A percentile compares a stretch with the other conserved stretches of the same genome.
Conservation (phyloP, 2,113 vertebrate species). For the Oncorhynchus nerka region DNA sequence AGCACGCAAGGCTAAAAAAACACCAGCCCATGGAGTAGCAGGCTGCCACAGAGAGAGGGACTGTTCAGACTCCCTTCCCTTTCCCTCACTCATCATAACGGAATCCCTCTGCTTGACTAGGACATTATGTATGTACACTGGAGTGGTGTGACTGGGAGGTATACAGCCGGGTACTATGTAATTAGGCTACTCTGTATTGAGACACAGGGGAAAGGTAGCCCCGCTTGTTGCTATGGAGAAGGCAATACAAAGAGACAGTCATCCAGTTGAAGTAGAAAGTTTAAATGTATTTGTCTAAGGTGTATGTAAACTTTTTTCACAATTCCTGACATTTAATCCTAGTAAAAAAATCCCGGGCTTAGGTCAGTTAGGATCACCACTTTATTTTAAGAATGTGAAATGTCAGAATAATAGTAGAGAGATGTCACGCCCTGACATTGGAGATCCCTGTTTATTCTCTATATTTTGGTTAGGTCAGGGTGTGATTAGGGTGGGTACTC, state of each 20-base stretch:
- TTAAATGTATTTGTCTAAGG: no score
- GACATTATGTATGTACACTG: neutral
- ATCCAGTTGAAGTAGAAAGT: neutral
- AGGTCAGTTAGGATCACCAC: no score
- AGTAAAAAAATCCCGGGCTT: no score
- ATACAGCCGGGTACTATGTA: neutral
- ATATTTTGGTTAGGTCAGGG: no score
- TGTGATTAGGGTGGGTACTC: no score
- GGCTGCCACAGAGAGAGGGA: constrained; percentile 26
- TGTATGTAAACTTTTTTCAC: no score
- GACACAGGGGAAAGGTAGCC: neutral
- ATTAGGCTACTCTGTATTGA: neutral
- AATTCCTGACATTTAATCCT: no score
- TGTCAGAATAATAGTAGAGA: no score
- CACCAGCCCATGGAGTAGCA: constrained; percentile 5
- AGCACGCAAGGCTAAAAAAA: constrained; percentile 58
- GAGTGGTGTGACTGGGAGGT: neutral
- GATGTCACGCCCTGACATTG: no score
- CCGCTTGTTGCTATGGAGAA: neutral
- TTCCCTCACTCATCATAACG: neutral
- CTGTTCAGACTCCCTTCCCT: constrained; percentile 18
- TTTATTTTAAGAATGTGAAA: no score
- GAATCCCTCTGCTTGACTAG: neutral
- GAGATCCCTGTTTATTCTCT: no score
- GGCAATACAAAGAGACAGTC: neutral